phyloP scores from a whole-genome alignment of 1,140 invertebrate species.

The Elymnias hypermnestra region DNA sequence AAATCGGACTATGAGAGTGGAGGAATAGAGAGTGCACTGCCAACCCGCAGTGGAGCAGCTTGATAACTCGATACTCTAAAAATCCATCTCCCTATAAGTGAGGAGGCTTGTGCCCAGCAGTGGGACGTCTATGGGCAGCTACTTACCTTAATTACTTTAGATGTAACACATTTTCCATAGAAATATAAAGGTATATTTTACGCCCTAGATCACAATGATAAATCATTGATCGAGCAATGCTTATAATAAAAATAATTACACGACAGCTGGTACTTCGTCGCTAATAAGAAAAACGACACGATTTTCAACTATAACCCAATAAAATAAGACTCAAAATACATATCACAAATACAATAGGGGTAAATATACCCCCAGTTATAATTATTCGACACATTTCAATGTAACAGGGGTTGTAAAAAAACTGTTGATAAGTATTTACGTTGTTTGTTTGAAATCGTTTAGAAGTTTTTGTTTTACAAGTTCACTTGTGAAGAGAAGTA shows the following conservation, averaged over 20 bases:
- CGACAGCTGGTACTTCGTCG: constrained; percentile 19
- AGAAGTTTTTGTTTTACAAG: constrained; percentile 13
- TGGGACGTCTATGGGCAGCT: too few species aligned
- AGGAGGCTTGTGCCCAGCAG: too few species aligned
- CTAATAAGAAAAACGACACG: constrained; percentile 4
- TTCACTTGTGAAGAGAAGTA: constrained; percentile 12
- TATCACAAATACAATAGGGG: constrained; percentile 3
- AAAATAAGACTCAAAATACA: constrained; percentile 6
- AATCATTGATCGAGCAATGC: constrained; percentile 18
- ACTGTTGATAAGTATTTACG: constrained; percentile 19
- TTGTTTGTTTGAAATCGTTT: constrained; percentile 12
- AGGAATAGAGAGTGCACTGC: too few species aligned
- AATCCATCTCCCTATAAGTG: too few species aligned
- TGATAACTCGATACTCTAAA: too few species aligned
- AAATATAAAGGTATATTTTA: constrained; percentile 2
- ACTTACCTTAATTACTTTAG: too few species aligned
- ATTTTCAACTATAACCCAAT: constrained; percentile 8
- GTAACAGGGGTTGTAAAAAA: constrained; percentile 12
- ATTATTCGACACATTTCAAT: constrained; percentile 17
- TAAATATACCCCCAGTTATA: constrained; percentile 20
- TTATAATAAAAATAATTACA: constrained; percentile 21
- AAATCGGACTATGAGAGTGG: too few species aligned
- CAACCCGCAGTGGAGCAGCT: too few species aligned
- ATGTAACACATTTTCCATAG: not conserved
- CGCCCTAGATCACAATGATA: constrained; percentile 14